phyloP scores from a whole-genome alignment of 2,888 invertebrate species.

The Incurvaria masculella region DNA sequence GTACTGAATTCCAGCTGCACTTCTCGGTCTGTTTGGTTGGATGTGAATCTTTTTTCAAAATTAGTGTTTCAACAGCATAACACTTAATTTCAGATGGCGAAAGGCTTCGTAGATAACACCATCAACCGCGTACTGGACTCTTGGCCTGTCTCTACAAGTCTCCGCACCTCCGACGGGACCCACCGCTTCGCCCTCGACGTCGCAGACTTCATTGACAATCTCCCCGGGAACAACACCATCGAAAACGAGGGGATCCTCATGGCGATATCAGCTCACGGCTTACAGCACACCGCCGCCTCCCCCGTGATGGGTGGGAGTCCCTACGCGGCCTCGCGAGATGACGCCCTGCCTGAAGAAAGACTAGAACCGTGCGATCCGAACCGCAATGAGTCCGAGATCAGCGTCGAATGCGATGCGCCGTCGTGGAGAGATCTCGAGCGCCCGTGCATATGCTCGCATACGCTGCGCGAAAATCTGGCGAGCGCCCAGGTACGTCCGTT shows the following conservation, averaged over 20 bases:
- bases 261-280: constrained; percentile 70
- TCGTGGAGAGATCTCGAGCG: not conserved
- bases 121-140: constrained; percentile 66
- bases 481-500: not conserved
- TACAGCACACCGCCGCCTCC: constrained; percentile 20
- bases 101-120: constrained; percentile 66
- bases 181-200: constrained; percentile 47
- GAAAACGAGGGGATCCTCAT: constrained; percentile 71
- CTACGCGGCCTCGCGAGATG: too few species aligned
- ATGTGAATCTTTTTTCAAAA: too few species aligned
- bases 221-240: constrained; percentile 53
- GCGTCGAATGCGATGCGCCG: not conserved
- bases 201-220: constrained; percentile 50
- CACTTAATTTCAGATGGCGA: constrained; percentile 46
- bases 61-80: too few species aligned
- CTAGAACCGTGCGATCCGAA: too few species aligned
- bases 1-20: too few species aligned
- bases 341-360: too few species aligned
- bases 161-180: constrained; percentile 45
- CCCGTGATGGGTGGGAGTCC: too few species aligned
- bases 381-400: too few species aligned
- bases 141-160: too few species aligned
- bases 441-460: not conserved
- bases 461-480: not conserved
- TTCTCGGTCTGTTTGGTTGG: too few species aligned